phyloP scores from a whole-genome alignment of 2,797 vertebrate species.

The Oceanodroma leucorhoa region DNA sequence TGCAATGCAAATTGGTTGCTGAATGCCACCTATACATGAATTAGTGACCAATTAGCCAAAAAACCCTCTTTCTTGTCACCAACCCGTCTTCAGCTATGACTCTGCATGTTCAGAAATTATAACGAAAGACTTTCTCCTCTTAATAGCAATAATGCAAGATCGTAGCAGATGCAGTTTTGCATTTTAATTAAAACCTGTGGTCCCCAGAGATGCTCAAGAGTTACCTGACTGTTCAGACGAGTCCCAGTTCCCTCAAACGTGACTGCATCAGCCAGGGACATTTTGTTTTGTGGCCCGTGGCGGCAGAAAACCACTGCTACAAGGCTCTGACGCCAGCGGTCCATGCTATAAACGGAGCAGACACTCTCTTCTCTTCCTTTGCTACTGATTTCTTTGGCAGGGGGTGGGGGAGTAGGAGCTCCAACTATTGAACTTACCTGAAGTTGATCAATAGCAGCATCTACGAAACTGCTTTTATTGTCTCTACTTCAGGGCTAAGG shows the following conservation, averaged over 20 bases:
- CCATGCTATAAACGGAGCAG: background rate
- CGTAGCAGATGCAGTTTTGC: background rate
- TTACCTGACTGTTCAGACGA: background rate
- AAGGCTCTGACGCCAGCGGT: background rate
- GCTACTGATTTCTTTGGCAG: background rate
- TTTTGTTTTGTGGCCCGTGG: rapidly evolving
- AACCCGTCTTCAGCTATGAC: background rate
- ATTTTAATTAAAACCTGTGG: background rate
- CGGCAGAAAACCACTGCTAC: background rate
- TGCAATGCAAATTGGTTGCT: background rate
- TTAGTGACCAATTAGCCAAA: background rate
- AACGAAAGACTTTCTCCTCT: background rate
- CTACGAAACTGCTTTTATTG: background rate
- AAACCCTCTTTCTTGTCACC: background rate
- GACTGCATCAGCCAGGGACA: background rate
- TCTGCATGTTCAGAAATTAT: background rate
- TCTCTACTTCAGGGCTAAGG: background rate
- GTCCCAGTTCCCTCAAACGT: background rate
- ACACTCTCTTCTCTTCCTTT: background rate
- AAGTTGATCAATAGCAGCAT: background rate
- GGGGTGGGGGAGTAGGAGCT: background rate
- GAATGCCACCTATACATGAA: background rate
- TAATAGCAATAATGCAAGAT: background rate
- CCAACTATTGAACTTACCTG: background rate
- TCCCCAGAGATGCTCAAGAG: background rate